These are phyloP conservation scores for Synergus umbraculus DNA, from an alignment of 2,888 invertebrate species.

Conservation along the genomic window DNA sequence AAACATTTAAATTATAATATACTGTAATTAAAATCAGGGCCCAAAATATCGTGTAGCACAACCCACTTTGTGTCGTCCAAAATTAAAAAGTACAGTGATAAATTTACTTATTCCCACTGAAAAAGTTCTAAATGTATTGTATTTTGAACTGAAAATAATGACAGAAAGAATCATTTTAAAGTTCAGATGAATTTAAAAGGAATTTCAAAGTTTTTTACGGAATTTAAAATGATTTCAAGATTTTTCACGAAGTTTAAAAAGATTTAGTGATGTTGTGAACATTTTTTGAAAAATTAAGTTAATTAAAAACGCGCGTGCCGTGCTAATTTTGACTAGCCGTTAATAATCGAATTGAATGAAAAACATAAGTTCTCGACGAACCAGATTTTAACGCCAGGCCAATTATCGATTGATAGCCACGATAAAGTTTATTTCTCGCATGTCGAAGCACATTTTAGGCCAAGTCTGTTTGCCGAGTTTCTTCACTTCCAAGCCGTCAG, in stretches of 20 bases:
- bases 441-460: conserved; percentile 39
- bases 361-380: background rate
- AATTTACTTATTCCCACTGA: background rate
- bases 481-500: background rate
- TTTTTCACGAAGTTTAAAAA: too few relatives aligned
- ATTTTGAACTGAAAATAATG: too few relatives aligned
- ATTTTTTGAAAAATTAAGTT: too few relatives aligned
- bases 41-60: too few relatives aligned
- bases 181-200: too few relatives aligned
- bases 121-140: too few relatives aligned
- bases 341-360: background rate
- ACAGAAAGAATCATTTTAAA: too few relatives aligned
- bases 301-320: background rate
- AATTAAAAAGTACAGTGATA: background rate
- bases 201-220: too few relatives aligned
- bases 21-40: background rate
- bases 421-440: conserved; percentile 35
- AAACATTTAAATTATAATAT: too few relatives aligned
- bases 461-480: conserved; percentile 35
- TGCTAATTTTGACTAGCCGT: too few relatives aligned
- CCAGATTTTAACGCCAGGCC: background rate
- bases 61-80: background rate
- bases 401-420: conserved; percentile 35
- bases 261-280: too few relatives aligned
- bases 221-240: too few relatives aligned